Evolutionary conservation across 2,113 vertebrate genomes (phyloP).

Genomic region (Tenrec ecaudatus): DNA sequence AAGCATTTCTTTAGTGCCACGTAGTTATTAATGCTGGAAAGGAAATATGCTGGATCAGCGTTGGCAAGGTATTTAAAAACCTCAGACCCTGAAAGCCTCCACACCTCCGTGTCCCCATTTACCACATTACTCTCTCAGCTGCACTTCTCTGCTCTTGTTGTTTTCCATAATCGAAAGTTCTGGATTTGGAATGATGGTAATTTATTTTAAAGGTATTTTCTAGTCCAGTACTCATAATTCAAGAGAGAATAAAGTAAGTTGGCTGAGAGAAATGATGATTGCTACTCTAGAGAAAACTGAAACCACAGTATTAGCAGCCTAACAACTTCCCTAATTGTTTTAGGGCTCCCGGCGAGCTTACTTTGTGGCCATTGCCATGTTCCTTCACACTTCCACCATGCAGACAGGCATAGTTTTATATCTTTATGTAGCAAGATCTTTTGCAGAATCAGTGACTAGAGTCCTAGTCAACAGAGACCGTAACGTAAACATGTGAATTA

Average conservation of each 20-base stretch:
- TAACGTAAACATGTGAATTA: no score
- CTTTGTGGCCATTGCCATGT: no score
- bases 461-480: no score
- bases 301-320: background rate
- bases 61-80: constrained; percentile 54
- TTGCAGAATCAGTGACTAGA: no score
- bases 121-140: background rate
- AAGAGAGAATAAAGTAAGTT: constrained; percentile 16
- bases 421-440: no score
- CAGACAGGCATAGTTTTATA: no score
- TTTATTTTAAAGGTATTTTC: background rate
- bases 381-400: no score
- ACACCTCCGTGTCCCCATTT: background rate
- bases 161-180: background rate
- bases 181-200: background rate
- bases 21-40: constrained; percentile 70
- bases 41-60: constrained; percentile 64
- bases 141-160: background rate
- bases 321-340: no score
- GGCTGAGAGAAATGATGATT: background rate
- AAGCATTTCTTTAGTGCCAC: constrained; percentile 64
- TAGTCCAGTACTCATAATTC: background rate
- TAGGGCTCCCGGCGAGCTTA: no score
- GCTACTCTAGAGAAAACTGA: background rate
- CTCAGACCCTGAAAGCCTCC: constrained; percentile 37